Evolutionary conservation across 2,888 invertebrate species (phyloP).

Genomic region (Hirudinaria manillensis): DNA sequence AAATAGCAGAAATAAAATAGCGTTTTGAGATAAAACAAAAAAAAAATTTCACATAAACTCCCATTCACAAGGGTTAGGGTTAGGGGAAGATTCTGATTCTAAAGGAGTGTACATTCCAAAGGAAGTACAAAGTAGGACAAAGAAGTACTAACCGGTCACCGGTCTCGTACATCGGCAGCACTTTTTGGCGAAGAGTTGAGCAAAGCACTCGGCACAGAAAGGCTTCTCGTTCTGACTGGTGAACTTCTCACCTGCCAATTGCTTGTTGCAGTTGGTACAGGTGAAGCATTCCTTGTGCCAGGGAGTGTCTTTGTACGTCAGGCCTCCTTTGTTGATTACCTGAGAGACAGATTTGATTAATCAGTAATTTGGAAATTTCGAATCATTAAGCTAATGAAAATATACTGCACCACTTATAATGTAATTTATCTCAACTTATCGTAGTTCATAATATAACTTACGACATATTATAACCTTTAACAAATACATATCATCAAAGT

Average conservation of each 20-base stretch:
- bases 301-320: slow-evolving; percentile 98
- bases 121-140: not conserved
- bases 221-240: slow-evolving; percentile 97
- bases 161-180: slow-evolving; percentile 95
- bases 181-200: slow-evolving; percentile 93
- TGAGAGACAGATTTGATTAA: slow-evolving; percentile 24
- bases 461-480: too few species aligned
- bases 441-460: too few species aligned
- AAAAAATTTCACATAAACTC: too few species aligned
- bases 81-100: too few species aligned
- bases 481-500: too few species aligned
- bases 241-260: slow-evolving; percentile 94
- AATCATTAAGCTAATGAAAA: not conserved
- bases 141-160: slow-evolving; percentile 75
- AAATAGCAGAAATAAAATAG: too few species aligned
- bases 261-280: slow-evolving; percentile 91
- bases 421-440: too few species aligned
- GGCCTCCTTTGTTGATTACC: slow-evolving; percentile 88
- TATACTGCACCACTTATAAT: too few species aligned
- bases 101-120: too few species aligned
- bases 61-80: too few species aligned
- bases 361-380: not conserved
- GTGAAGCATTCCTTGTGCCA: slow-evolving; percentile 98
- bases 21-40: too few species aligned
- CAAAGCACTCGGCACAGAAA: slow-evolving; percentile 98